Base-by-base conservation (phyloP, 2,888 invertebrate genomes). In the Aethes cnicana region DNA sequence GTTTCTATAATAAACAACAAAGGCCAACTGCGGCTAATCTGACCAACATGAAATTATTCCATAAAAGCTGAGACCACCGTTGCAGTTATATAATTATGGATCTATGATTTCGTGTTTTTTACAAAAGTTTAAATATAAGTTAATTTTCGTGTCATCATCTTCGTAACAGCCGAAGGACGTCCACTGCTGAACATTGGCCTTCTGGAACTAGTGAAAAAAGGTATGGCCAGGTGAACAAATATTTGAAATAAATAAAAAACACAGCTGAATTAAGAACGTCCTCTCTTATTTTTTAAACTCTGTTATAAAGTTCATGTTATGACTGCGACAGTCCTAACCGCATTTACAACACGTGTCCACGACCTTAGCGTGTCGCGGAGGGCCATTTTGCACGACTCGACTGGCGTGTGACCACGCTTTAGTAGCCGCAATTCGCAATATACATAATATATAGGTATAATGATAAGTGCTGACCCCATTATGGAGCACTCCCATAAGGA, bases 321-420 rank as follows among this genome's bases (percentile, higher is more conserved):
- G n/a, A n/a, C n/a, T n/a, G n/a, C n/a, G n/a, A n/a, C n/a, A n/a
- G n/a, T n/a, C n/a, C n/a, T n/a, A 46, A 52, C 48, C 35, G 47
- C 43, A 39, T 37, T 39, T 48, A 43, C 54, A 55, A 50, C 49
- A 54, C 57, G 53, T 61, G 57, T 47, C 57, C 55, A 53, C 63
- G 76, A 77, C 81, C 80, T 81, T 82, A 72, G 78, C 80, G 77
- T 81, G 81, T 55, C 60, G 48, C 50, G 56, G 62, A 57, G 67
- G 53, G 54, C 54, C 43, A 53, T 63, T 70, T 73, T 72, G 21
- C 25, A 14, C 39, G 23, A n/a, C n/a, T n/a, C n/a, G 39, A 37
- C 23, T 39, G 39, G 23, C 39, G 39, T 39, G 39, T 25, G 25
- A n/a, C n/a, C n/a, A n/a, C n/a, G n/a, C n/a, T 56, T 48, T 42